Evolutionary conservation across 2,797 vertebrate genomes (phyloP), one percentile per base, ranked within the genome.

Genomic region (Sebastes taczanowskii): DNA sequence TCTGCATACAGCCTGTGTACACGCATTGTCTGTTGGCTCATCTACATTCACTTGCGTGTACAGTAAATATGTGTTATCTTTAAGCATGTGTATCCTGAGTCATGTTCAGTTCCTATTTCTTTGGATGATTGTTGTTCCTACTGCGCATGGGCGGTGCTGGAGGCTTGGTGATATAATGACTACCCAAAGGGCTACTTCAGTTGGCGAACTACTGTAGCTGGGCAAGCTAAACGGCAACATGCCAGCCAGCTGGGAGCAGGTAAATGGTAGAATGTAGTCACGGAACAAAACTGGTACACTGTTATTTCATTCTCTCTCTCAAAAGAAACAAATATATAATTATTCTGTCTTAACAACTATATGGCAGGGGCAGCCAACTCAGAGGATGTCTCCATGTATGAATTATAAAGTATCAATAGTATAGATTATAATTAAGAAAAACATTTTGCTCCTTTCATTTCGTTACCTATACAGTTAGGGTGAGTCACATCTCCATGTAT

Each of bases 81-180:
- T 34, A 13, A 64, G 42, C 25, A 6, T 11, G 5, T 20, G 34
- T 32, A 18, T 35, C 16, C 16, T 49, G 55, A n/a, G 8, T 62
- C 18, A 56, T 1, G 3, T 35, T 55, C 20, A 42, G 25, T 42
- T n/a, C 27, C 2, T 1, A 35, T 35, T 49, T 27, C n/a, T 62
- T 6, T 25, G 34, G 46, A 65, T 64, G 59, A 74, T n/a, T 52
- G 11, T 23, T 30, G 30, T 71, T 18, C 16, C 11, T 18, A 7
- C 55, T 25, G 65, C 18, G 0, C 0, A 9, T 9, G n/a, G 34
- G 0, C 16, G 0, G 46, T 20, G 46, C 46, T 49, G 7, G 18
- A 18, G 7, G 46, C 46, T 49, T 4, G 3, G 25, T 29, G 46
- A 71, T 30, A 25, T 32, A n/a, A 35, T 49, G 46, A 49, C 46